Percentiles rank a stretch among this genome's conserved stretches.
Conservation (phyloP, 2,113 vertebrate genomes). For the Mastomys natalensis region DNA sequence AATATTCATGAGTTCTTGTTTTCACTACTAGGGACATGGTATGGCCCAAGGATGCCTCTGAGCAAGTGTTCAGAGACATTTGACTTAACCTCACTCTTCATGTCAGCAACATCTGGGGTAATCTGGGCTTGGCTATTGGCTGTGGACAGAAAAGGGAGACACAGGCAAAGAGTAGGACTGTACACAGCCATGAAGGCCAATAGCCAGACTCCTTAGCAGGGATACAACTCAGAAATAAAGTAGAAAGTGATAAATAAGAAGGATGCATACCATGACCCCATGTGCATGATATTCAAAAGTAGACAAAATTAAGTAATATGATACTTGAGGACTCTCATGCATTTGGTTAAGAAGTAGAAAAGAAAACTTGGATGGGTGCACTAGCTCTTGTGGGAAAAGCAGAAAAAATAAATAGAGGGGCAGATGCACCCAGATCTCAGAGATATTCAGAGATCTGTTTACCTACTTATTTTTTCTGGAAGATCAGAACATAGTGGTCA, state of each 20-base stretch:
- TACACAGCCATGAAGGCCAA: neutral
- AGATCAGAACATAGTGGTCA: neutral
- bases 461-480: neutral
- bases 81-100: neutral
- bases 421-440: neutral
- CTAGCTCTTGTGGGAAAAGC: neutral
- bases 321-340: neutral
- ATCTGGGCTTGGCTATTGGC: neutral
- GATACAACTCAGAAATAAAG: neutral
- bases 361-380: neutral
- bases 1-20: neutral
- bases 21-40: neutral
- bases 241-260: neutral
- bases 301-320: neutral
- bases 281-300: neutral
- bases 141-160: neutral
- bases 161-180: no score
- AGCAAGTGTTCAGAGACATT: neutral
- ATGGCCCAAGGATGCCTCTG: neutral
- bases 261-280: neutral
- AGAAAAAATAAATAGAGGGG: neutral
- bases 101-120: neutral
- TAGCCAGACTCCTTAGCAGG: neutral
- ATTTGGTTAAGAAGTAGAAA: neutral
- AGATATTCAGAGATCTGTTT: neutral